Evolutionary conservation across 2,888 invertebrate species (phyloP).

Genomic region (Theretra japonica): DNA sequence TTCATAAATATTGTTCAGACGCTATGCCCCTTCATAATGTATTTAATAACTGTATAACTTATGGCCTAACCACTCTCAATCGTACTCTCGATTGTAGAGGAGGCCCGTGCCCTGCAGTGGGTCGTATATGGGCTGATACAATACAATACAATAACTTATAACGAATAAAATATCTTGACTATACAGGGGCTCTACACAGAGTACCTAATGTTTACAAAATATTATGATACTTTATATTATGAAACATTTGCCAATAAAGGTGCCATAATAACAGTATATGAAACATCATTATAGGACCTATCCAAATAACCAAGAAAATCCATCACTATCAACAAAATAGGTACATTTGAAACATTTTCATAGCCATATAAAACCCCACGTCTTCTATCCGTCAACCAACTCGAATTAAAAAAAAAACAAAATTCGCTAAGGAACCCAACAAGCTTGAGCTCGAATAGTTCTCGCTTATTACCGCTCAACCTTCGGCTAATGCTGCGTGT

Average conservation of each 20-base stretch:
- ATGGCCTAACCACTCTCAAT: too few relatives aligned
- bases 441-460: background rate
- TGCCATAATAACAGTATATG: too few relatives aligned
- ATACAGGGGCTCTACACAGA: too few relatives aligned
- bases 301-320: too few relatives aligned
- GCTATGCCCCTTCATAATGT: background rate
- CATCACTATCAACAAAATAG: background rate
- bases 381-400: background rate
- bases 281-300: too few relatives aligned
- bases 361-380: background rate
- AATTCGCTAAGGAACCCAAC: background rate
- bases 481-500: slow-evolving; percentile 34
- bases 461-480: slow-evolving; percentile 23
- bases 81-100: too few relatives aligned
- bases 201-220: too few relatives aligned
- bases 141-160: too few relatives aligned
- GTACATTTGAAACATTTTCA: background rate
- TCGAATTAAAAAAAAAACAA: slow-evolving; percentile 2
- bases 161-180: background rate
- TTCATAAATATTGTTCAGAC: background rate
- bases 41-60: background rate
- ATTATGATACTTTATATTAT: too few relatives aligned
- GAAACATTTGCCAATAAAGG: too few relatives aligned
- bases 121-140: too few relatives aligned
- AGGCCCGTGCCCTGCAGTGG: too few relatives aligned